Evolutionary conservation across 2,888 invertebrate species (phyloP), one percentile per base, ranked within the genome.

Genomic region (Rhagonycha lutea): DNA sequence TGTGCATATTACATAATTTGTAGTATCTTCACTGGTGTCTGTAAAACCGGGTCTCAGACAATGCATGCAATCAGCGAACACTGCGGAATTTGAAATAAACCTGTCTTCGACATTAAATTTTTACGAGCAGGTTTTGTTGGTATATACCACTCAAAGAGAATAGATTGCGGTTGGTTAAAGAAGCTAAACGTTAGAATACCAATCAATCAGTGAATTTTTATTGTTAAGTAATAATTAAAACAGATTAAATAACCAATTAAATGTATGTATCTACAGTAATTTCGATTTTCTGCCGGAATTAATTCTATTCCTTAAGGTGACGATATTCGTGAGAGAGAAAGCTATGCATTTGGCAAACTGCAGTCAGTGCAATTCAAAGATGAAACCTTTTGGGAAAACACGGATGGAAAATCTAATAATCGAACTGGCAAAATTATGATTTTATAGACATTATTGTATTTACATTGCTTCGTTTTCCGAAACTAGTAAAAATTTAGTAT

Each of bases 61-160:
- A 74, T 79, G 80, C 80, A 81, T 80, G 80, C 79, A 77, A 79
- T 80, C 80, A 72, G 77, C 77, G 79, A 80, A 80, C 81, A 77
- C 78, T 80, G 79, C 79, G 80, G 80, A 79, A 80, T 80, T 79
- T 80, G 79, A 80, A 80, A 77, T 75, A 77, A 32, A 79, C 78
- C 80, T 75, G 78, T 79, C 79, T 76, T 77, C 75, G 72, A 69
- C 72, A 61, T 61, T 69, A 61, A 32, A 26, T 32, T 65, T 76
- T 76, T 72, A 76, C 72, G 75, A 76, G 47, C 73, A 69, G 73
- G 76, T 76, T 76, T 75, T 74, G 72, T 76, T 73, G 70, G 71
- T 69, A 68, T 68, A 69, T 61, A 63, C 63, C 18, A 24, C 18
- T 63, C 18, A 63, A 63, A 63, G 24, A 23, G 24, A 24, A 63